Evolutionary conservation across 1,140 invertebrate genomes (phyloP).

Genomic region (Nymphalis io): DNA sequence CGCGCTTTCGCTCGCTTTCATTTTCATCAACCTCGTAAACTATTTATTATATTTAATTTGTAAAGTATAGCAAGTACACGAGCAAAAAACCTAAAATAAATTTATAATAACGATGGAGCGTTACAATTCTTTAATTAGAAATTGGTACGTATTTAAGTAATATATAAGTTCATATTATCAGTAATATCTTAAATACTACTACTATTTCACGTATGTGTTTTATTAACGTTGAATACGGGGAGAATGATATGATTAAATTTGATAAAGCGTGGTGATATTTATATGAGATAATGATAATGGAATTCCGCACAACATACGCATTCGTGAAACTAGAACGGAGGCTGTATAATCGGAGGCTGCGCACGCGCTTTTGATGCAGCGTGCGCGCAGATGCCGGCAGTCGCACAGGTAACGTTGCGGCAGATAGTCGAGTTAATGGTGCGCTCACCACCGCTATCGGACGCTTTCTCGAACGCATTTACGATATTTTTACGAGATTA

Average conservation of each 20-base stretch:
- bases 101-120: background rate
- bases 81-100: background rate
- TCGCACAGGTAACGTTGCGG: slow-evolving; percentile 67
- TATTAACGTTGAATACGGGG: slow-evolving; percentile 28
- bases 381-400: slow-evolving; percentile 54
- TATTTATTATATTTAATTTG: slow-evolving; percentile 7
- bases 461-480: slow-evolving; percentile 65
- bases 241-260: slow-evolving; percentile 32
- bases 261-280: slow-evolving; percentile 33
- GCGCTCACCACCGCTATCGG: slow-evolving; percentile 42
- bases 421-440: slow-evolving; percentile 47
- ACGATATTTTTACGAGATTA: slow-evolving; percentile 54
- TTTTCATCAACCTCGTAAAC: slow-evolving; percentile 36
- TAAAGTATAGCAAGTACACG: background rate
- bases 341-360: slow-evolving; percentile 63
- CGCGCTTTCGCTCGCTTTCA: slow-evolving; percentile 48
- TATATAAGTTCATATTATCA: background rate
- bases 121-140: background rate
- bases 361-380: slow-evolving; percentile 58
- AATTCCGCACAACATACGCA: slow-evolving; percentile 53
- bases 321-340: slow-evolving; percentile 58
- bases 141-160: background rate
- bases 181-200: background rate
- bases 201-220: background rate
- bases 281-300: slow-evolving; percentile 50